These are phyloP conservation scores for Drosophila auraria DNA, from an alignment of 1,140 invertebrate species.

Conservation along the genomic window DNA sequence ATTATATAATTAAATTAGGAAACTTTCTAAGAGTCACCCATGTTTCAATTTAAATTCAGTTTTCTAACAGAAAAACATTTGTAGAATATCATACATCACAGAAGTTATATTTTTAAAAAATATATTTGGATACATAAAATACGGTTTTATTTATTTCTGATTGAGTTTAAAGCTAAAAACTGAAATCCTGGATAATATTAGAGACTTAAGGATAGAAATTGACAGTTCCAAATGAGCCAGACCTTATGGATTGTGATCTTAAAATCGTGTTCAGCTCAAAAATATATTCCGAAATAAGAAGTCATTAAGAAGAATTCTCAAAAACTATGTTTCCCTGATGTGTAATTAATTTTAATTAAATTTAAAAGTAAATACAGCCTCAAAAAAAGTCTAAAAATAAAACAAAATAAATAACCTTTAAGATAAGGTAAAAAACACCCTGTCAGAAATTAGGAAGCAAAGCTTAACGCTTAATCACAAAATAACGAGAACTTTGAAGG, in stretches of 20 bases:
- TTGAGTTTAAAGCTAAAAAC: no score
- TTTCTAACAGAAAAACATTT: no score
- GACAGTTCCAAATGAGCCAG: no score
- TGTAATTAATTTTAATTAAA: not conserved
- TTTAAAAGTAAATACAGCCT: not conserved
- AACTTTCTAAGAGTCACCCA: no score
- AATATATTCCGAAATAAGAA: not conserved
- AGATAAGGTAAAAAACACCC: not conserved
- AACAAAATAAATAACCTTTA: not conserved
- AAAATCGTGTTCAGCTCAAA: not conserved
- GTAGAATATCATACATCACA: no score
- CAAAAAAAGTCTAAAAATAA: not conserved
- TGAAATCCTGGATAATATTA: not conserved
- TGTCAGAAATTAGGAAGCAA: not conserved
- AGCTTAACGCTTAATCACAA: slow-evolving; percentile 10
- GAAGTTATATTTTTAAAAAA: no score
- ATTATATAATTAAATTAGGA: no score
- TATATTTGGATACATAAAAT: no score
- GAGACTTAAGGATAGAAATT: not conserved
- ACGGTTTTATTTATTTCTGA: no score
- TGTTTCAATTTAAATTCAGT: no score
- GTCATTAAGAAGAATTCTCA: not conserved
- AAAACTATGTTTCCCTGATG: no score
- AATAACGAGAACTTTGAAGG: slow-evolving; percentile 3
- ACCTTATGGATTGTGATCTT: no score